Base-by-base conservation (phyloP, 2,888 invertebrate genomes). In the Clistopyga incitator region DNA sequence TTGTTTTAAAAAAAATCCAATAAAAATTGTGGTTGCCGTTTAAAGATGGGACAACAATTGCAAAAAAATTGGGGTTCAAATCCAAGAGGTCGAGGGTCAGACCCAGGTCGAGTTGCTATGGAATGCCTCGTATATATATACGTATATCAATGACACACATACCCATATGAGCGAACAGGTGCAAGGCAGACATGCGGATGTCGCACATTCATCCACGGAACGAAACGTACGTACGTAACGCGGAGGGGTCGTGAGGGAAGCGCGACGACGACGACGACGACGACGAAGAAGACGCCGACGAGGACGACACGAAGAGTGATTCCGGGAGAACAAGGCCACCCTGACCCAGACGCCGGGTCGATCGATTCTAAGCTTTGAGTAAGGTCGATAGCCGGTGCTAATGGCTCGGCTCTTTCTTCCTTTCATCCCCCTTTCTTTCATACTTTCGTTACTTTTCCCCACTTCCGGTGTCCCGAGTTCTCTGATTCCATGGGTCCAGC, bases 341-440 rank as follows among this genome's bases (percentile, higher is more conserved):
- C 91, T 91, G 91, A 91, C 90, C 90, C 87, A 91, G 87, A 91
- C 82, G 76, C 85, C 64, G 74, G 77, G 84, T 78, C 84, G 84
- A 84, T 84, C 84, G 84, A 84, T 84, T 81, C 42, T 42, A 34
- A 71, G 84, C 75, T 79, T 81, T 74, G 77, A 78, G 68, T 70
- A 74, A 78, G 84, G 80, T 84, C 84, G 84, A 84, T 84, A 81
- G 68, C 84, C 81, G 80, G 74, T 74, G 68, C 70, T 81, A 78
- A 81, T 84, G 64, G 68, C 77, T 78, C 81, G 42, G 68, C 29
- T 76, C 20, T 61, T 56, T 77, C 47, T 59, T 54, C 54, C 45
- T 29, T 78, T 45, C 29, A 38, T 38, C 38, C 11, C 3, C 13
- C 18, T 72, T 59, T 71, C 61, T 59, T 13, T 42, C 52, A 34